These are phyloP conservation scores for Sisor rabdophorus DNA, from an alignment of 2,113 vertebrate genomes.

Conservation along the genomic window DNA sequence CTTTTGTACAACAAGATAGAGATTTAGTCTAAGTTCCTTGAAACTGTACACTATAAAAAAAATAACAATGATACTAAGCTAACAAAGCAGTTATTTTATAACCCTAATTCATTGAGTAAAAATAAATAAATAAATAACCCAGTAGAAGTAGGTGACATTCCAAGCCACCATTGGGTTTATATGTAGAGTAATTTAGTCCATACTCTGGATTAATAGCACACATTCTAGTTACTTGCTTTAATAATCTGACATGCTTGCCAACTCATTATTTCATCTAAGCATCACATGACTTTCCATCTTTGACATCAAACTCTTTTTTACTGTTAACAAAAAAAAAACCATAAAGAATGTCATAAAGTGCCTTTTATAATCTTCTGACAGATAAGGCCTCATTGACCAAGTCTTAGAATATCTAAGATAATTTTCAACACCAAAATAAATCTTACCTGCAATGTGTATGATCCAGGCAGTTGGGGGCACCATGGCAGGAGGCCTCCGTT, in stretches of 20 bases:
- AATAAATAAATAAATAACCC: too few species aligned
- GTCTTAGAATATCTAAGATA: neutral
- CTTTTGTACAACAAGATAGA: too few species aligned
- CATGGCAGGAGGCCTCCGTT: constrained; percentile 39
- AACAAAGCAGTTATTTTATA: too few species aligned
- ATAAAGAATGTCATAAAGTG: neutral
- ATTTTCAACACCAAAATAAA: neutral
- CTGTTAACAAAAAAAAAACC: neutral
- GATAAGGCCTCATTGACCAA: neutral
- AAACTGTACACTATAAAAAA: too few species aligned
- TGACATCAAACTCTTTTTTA: neutral
- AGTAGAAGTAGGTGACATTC: too few species aligned
- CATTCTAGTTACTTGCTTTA: neutral
- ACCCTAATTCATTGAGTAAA: too few species aligned
- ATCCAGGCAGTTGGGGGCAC: constrained; percentile 56
- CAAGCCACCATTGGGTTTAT: too few species aligned
- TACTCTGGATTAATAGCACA: neutral
- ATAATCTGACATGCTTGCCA: neutral
- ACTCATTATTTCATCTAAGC: neutral
- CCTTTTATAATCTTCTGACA: neutral
- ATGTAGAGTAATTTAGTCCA: too few species aligned
- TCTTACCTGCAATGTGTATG: constrained; percentile 55
- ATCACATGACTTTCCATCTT: neutral
- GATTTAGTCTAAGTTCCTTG: too few species aligned
- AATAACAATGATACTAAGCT: too few species aligned